Percentiles rank a stretch among this genome's conserved stretches.
phyloP scores from a whole-genome alignment of 2,797 vertebrate species.

The Gambusia yucatana region DNA sequence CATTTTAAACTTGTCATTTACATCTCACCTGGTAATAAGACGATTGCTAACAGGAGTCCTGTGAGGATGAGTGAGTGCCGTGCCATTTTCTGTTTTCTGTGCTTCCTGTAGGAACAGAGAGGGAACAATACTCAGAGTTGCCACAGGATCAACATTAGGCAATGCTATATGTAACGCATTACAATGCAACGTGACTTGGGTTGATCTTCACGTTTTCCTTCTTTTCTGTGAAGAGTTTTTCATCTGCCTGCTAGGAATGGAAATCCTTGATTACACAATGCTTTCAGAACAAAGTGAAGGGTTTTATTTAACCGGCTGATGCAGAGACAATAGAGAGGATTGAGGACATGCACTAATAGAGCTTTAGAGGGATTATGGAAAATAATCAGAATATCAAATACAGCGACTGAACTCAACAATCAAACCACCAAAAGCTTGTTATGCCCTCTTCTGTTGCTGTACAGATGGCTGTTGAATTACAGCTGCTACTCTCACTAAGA shows the following conservation, averaged over 20 bases:
- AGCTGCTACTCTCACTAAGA: slow-evolving; percentile 25
- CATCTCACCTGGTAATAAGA: slow-evolving; percentile 81
- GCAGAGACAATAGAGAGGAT: slow-evolving; percentile 48
- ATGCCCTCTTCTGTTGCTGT: slow-evolving; percentile 20
- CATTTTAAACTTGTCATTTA: neutral
- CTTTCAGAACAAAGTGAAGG: slow-evolving; percentile 25
- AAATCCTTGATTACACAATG: slow-evolving; percentile 46
- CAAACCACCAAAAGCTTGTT: slow-evolving; percentile 25
- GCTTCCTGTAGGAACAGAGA: slow-evolving; percentile 57
- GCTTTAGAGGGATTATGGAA: slow-evolving; percentile 55
- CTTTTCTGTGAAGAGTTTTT: slow-evolving; percentile 19
- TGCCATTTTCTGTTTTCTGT: slow-evolving; percentile 71
- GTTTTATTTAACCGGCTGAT: slow-evolving; percentile 44
- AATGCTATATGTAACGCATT: neutral
- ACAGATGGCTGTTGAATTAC: slow-evolving; percentile 21
- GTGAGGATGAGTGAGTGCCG: slow-evolving; percentile 64
- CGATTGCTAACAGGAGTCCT: slow-evolving; percentile 71
- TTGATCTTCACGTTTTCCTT: slow-evolving; percentile 7
- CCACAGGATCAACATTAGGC: slow-evolving; percentile 3
- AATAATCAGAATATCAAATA: slow-evolving; percentile 42
- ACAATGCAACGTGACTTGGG: slow-evolving; percentile 11
- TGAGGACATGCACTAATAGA: slow-evolving; percentile 52
- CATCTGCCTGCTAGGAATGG: slow-evolving; percentile 28
- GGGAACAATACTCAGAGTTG: slow-evolving; percentile 20
- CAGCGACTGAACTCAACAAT: slow-evolving; percentile 25